Evolutionary conservation across 2,797 vertebrate genomes (phyloP).

Genomic region (Corythornis leucogaster): DNA sequence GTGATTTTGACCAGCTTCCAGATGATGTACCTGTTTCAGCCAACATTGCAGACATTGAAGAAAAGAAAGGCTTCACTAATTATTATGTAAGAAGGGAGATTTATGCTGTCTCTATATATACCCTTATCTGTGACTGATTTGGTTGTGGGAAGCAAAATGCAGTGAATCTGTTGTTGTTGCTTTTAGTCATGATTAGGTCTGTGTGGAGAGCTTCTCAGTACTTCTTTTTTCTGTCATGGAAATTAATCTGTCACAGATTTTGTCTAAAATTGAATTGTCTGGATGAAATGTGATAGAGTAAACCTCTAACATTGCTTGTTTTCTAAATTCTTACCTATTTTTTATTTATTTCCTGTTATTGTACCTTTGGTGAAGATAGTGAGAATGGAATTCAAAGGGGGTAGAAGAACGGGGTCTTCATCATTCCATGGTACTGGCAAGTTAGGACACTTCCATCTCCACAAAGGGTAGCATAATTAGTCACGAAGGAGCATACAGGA

Average conservation of each 20-base stretch:
- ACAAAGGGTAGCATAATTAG: not conserved
- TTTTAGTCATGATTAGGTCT: not conserved
- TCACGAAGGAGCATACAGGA: not conserved
- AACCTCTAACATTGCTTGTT: not conserved
- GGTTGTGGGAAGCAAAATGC: not conserved
- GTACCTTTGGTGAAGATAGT: not conserved
- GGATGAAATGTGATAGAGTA: not conserved
- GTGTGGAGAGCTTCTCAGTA: not conserved
- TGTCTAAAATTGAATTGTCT: not conserved
- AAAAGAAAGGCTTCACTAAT: conserved; percentile 91
- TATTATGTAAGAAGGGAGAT: conserved; percentile 86
- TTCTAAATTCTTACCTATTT: not conserved
- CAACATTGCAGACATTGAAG: conserved; percentile 91
- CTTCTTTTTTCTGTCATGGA: not conserved
- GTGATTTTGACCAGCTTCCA: conserved; percentile 96
- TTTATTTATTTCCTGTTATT: not conserved
- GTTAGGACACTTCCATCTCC: not conserved
- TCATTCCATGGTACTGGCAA: not conserved
- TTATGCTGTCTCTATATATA: not conserved
- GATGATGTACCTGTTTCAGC: conserved; percentile 89
- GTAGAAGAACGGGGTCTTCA: not conserved
- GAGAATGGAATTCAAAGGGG: not conserved
- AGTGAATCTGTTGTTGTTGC: not conserved
- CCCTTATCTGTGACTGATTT: not conserved
- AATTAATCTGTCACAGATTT: not conserved